These are phyloP conservation scores for Galeopsomyia nigrocyanea DNA, from an alignment of 2,888 invertebrate species.

Conservation along the genomic window DNA sequence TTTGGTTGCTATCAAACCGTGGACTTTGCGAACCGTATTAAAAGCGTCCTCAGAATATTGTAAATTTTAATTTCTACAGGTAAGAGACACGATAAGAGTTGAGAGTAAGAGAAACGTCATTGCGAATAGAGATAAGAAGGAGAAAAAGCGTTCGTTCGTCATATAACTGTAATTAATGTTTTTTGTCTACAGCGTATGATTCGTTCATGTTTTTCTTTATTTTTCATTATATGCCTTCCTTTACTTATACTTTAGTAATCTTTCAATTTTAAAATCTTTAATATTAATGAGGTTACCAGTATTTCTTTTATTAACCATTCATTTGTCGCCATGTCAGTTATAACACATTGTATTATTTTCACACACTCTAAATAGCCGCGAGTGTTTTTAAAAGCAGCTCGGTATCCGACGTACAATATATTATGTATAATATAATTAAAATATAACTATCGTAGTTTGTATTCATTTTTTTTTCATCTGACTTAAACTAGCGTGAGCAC, in stretches of 20 bases:
- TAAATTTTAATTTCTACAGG: conserved; percentile 4
- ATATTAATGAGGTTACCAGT: conserved; percentile 48
- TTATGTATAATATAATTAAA: conserved; percentile 43
- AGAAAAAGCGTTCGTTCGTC: conserved; percentile 30
- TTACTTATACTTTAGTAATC: conserved; percentile 35
- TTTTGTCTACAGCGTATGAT: conserved; percentile 50
- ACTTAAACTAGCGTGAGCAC: conserved; percentile 64
- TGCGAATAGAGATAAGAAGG: conserved; percentile 29
- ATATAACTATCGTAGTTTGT: conserved; percentile 46
- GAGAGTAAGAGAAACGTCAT: conserved; percentile 31
- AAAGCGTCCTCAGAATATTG: conserved; percentile 25
- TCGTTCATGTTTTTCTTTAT: conserved; percentile 47
- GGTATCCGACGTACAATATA: conserved; percentile 46
- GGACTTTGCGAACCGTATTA: conserved; percentile 21
- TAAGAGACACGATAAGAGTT: conserved; percentile 22
- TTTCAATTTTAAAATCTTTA: conserved; percentile 36
- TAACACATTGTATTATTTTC: conserved; percentile 44
- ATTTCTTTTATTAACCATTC: conserved; percentile 38
- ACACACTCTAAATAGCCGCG: conserved; percentile 5
- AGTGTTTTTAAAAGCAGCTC: conserved; percentile 28
- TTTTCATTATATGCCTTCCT: conserved; percentile 13
- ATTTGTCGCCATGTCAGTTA: conserved; percentile 39
- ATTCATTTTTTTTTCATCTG: conserved; percentile 44
- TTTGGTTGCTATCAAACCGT: conserved; percentile 10
- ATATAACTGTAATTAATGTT: conserved; percentile 43